Base-by-base conservation (phyloP, 2,888 invertebrate genomes). In the Ormyrus labotus region DNA sequence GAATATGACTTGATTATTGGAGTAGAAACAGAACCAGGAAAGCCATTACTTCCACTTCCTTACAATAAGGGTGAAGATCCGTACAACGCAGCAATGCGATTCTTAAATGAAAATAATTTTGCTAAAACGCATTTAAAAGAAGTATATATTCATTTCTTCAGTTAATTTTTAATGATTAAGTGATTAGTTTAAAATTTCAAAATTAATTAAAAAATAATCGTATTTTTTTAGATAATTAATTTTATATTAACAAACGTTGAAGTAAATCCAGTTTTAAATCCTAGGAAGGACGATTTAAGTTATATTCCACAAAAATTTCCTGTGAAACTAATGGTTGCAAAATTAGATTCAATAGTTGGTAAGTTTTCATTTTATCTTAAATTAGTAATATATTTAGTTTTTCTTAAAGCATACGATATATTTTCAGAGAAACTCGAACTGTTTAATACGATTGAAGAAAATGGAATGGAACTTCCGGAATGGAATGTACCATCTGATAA, bases 1-100 rank as follows among this genome's bases (percentile, higher is more conserved):
- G 95, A 96, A 87, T 99, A 98, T 88, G 99, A 99, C 91, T 98
- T 94, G 91, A 98, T 99, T 45, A 98, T 99, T 91, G 95, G 94
- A 84, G 97, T 99, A 11, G 98, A 98, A 86, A 95, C 99, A 74
- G 96, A 98, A 87, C 98, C 98, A 87, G 97, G 96, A 0, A 94
- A 94, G 69, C 96, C 97, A 0, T 94, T 97, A 0, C 92, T 98
- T 19, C 97, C 98, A 90, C 92, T 99, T 82, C 98, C 98, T 0
- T 99, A 95, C 90, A 98, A 99, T 91, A 93, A 93, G 81, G 94
- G 93, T 45, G 96, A 99, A 85, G 98, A 99, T 91, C 98, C 98
- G 0, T 98, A 97, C 95, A 92, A 93, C 69, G 96, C 96, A 0
- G 98, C 99, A 0, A 97, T 98, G 89, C 92, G 93, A 51, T 99